Percentiles rank a stretch among this genome's conserved stretches.
Conservation (phyloP, 2,888 invertebrate species). For the Drosophila mayaguana region DNA sequence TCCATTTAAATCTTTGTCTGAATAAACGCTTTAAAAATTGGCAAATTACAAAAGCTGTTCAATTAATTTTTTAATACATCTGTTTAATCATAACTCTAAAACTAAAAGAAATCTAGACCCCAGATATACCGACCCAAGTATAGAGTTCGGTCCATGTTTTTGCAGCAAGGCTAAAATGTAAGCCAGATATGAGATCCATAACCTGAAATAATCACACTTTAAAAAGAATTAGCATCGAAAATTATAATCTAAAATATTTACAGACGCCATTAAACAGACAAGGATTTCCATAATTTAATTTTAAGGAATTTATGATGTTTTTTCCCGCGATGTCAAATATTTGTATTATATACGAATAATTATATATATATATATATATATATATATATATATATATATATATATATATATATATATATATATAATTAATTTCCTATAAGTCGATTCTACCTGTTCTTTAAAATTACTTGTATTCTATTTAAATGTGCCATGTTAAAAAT, state of each 20-base stretch:
- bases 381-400: background rate
- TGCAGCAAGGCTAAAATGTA: too few species aligned
- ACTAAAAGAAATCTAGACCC: too few species aligned
- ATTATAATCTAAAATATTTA: background rate
- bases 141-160: too few species aligned
- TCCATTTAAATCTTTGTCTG: background rate
- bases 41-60: background rate
- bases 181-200: too few species aligned
- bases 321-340: too few species aligned
- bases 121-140: too few species aligned
- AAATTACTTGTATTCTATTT: slow-evolving; percentile 3
- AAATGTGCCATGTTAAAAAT: slow-evolving; percentile 7
- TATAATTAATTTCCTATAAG: background rate
- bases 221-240: background rate
- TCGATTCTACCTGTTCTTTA: background rate
- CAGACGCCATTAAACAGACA: background rate
- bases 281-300: background rate
- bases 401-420: background rate
- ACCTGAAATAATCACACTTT: background rate
- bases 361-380: background rate
- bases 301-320: background rate
- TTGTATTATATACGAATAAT: too few species aligned
- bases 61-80: background rate
- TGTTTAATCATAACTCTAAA: too few species aligned
- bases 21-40: background rate